Conservation (phyloP, 1,140 invertebrate species). For the Caenorhabditis briggsae region DNA sequence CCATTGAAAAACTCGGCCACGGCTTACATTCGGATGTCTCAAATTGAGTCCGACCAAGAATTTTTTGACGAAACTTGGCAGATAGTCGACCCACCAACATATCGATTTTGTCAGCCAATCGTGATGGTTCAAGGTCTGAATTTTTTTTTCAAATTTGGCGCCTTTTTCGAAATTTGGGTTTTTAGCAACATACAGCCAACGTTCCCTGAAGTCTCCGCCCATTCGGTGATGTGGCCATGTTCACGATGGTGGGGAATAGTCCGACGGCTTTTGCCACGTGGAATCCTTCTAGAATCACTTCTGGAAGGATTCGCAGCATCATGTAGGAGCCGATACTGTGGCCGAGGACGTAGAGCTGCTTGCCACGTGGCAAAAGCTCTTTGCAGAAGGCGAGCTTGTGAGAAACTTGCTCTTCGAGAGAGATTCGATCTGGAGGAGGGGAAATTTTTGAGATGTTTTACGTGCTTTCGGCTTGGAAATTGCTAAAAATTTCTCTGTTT, state of each 20-base stretch:
- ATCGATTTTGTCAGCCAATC: conserved; percentile 66
- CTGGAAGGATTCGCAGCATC: conserved; percentile 55
- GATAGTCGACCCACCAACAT: conserved; percentile 62
- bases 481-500: neutral
- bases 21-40: conserved; percentile 8
- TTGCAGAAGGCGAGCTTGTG: conserved; percentile 67
- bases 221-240: conserved; percentile 67
- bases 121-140: conserved; percentile 65
- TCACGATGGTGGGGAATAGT: conserved; percentile 66
- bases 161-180: no score
- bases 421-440: no score
- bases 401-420: conserved; percentile 67
- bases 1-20: neutral
- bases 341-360: conserved; percentile 62
- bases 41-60: conserved; percentile 63
- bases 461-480: no score
- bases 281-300: conserved; percentile 67
- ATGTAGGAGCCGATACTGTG: conserved; percentile 70
- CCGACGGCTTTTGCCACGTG: conserved; percentile 63
- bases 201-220: conserved; percentile 55
- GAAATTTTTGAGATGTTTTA: no score
- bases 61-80: conserved; percentile 52
- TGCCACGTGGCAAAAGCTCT: conserved; percentile 58
- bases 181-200: conserved; percentile 36
- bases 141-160: neutral